Conservation (phyloP, 2,888 invertebrate genomes). For the Sphaeridia pumilis region DNA sequence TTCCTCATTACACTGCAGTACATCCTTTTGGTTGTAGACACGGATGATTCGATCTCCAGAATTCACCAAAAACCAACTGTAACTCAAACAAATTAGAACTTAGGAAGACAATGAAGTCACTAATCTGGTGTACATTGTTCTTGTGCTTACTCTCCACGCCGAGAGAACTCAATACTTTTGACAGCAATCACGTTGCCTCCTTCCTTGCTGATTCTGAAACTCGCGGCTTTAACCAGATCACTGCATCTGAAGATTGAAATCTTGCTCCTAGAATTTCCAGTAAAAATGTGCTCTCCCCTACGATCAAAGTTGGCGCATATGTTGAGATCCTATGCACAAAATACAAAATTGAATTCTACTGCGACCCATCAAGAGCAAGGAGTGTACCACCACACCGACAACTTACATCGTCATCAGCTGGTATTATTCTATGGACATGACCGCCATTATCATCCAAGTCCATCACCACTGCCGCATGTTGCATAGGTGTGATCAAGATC, state of each 20-base stretch:
- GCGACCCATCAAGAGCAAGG: too few relatives aligned
- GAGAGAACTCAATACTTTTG: constrained; percentile 94
- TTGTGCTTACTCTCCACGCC: constrained; percentile 72
- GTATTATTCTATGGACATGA: constrained; percentile 73
- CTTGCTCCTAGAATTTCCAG: constrained; percentile 93
- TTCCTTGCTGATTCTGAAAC: constrained; percentile 84
- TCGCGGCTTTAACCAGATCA: constrained; percentile 61
- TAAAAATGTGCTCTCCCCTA: constrained; percentile 83
- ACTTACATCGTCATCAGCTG: constrained; percentile 84
- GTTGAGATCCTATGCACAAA: constrained; percentile 70
- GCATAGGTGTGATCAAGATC: constrained; percentile 89
- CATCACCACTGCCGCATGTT: constrained; percentile 82
- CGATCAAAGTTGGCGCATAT: constrained; percentile 97
- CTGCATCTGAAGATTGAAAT: constrained; percentile 60
- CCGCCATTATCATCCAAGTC: constrained; percentile 74
- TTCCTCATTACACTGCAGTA: constrained; percentile 61
- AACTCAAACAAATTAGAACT: constrained; percentile 5
- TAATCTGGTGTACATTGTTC: too few relatives aligned
- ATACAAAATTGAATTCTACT: too few relatives aligned
- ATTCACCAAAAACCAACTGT: constrained; percentile 80
- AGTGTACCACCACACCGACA: too few relatives aligned
- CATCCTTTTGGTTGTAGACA: constrained; percentile 83
- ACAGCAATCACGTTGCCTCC: constrained; percentile 90
- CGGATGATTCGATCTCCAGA: constrained; percentile 94
- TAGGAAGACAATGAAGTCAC: too few relatives aligned